Base-by-base conservation (phyloP, 2,888 invertebrate species). In the Drosophila flavopinicola region DNA sequence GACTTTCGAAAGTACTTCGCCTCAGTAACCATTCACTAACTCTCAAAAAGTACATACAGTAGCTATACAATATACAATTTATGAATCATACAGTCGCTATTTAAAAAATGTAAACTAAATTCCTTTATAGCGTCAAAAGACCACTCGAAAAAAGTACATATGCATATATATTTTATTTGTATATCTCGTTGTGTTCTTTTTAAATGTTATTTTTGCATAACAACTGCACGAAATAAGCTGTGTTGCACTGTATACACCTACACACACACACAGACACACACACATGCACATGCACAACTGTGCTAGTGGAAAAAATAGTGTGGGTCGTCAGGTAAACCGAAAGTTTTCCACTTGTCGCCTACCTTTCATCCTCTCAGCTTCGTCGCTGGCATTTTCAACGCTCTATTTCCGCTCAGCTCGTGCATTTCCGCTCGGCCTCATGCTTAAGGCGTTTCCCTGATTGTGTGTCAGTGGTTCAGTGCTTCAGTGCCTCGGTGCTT, bases 341-440 rank as follows among this genome's bases (percentile, higher is more conserved):
- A 66, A 58, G 67, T 66, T 64, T 78, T 73, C 67, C 68, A 78
- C 71, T 77, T 75, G 75, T 67, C 71, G 65, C 65, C 75, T 58
- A 38, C 56, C 37, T 72, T 56, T 39, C 53, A 37, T 38, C 30
- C 48, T 51, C 56, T 51, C 39, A 57, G 56, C 58, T 47, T 41
- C 60, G 61, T 57, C 4, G 45, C 48, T 64, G 60, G 54, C 76
- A 74, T 59, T 76, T 75, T 59, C 76, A 70, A 66, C 60, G 78
- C 59, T 67, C 65, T 63, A 71, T 76, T 82, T 80, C 66, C 78
- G 66, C 53, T 71, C 47, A 68, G 49, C 63, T 76, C 74, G 71
- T 85, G 74, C 78, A 85, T 78, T 82, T 82, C 59, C 49, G 59
- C 59, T 61, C 49, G 52, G 45, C 67, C 49, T 53, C 38, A 48